These are phyloP conservation scores for Notiomystis cincta DNA, from an alignment of 2,113 vertebrate species.

Conservation along the genomic window DNA sequence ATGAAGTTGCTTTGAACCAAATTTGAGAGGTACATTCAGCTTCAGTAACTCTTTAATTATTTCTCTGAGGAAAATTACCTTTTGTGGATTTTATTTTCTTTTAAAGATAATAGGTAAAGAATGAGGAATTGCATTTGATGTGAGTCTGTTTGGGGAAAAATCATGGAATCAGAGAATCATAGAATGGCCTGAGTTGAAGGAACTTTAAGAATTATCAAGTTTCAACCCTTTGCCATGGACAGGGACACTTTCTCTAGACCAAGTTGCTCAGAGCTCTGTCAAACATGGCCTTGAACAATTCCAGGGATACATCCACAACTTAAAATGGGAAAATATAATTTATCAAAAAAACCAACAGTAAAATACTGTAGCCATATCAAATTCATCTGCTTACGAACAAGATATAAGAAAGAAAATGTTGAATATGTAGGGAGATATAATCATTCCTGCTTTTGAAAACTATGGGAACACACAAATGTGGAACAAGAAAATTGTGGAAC, in stretches of 20 bases:
- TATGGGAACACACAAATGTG: neutral
- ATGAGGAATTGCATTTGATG: neutral
- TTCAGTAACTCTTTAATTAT: neutral
- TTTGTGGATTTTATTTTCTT: neutral
- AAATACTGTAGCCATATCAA: neutral
- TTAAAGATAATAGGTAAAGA: neutral
- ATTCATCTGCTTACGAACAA: neutral
- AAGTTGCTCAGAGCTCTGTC: neutral
- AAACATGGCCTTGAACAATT: neutral
- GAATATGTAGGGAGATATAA: neutral
- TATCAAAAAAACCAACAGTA: neutral
- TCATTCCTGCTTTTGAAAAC: neutral
- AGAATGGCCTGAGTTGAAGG: neutral
- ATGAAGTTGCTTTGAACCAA: neutral
- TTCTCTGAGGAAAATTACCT: neutral
- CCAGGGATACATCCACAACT: neutral
- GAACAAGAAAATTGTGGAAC: neutral
- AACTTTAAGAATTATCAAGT: neutral
- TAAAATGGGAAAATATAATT: neutral
- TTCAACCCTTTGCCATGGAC: neutral
- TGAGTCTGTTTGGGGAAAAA: neutral
- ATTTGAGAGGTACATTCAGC: neutral
- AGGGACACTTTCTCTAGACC: neutral
- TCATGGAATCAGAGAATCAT: accelerated
- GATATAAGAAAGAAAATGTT: neutral